Evolutionary conservation across 2,888 invertebrate species (phyloP).

Genomic region (Tetragnatha montana): DNA sequence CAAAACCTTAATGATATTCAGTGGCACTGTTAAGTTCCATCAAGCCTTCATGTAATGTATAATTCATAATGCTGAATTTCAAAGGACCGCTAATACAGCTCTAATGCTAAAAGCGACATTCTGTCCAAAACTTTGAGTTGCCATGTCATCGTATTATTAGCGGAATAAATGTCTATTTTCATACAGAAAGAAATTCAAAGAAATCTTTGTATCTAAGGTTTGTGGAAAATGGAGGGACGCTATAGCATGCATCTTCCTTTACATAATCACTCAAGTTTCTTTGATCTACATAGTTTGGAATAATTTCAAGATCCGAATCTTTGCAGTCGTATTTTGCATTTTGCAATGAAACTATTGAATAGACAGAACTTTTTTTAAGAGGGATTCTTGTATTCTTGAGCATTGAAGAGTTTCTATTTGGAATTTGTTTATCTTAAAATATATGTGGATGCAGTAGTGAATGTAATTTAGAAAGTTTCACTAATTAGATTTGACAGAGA

Average conservation of each 20-base stretch:
- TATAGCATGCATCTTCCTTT: background rate
- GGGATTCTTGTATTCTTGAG: too few species aligned
- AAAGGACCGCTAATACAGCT: background rate
- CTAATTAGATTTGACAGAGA: too few species aligned
- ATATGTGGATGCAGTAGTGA: too few species aligned
- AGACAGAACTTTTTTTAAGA: too few species aligned
- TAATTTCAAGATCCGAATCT: background rate
- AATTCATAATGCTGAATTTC: background rate
- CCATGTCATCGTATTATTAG: background rate
- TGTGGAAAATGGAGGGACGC: background rate
- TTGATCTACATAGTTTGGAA: background rate
- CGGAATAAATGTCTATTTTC: background rate
- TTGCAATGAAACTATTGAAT: too few species aligned
- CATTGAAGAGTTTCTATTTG: too few species aligned
- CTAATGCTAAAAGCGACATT: background rate
- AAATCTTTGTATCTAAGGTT: background rate
- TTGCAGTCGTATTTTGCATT: too few species aligned
- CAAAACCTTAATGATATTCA: background rate
- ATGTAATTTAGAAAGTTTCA: too few species aligned
- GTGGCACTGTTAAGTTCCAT: background rate
- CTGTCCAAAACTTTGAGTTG: background rate
- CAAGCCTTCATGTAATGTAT: background rate
- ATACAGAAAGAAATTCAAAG: background rate
- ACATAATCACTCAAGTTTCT: background rate
- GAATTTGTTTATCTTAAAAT: too few species aligned